Evolutionary conservation across 2,797 vertebrate genomes (phyloP).

Genomic region (Tachyglossus aculeatus): DNA sequence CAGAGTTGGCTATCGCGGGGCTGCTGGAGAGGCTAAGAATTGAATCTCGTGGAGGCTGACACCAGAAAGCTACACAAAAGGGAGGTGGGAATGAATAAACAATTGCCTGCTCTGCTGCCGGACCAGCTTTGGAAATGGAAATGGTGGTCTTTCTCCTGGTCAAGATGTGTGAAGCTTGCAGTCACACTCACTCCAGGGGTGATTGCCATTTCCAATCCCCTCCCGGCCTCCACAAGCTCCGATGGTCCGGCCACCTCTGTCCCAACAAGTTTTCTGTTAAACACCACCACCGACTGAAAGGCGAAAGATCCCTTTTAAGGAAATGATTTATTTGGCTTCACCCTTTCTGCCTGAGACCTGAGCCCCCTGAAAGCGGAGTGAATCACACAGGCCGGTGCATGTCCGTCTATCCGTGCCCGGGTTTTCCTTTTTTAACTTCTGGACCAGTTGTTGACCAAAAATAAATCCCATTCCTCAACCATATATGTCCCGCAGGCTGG

Average conservation of each 20-base stretch:
- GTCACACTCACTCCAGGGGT: too few relatives aligned
- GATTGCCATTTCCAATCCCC: too few relatives aligned
- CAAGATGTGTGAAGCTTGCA: too few relatives aligned
- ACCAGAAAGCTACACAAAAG: too few relatives aligned
- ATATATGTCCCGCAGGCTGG: conserved; percentile 88
- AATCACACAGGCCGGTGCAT: not conserved
- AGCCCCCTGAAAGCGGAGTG: conserved; percentile 18
- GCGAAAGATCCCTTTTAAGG: conserved; percentile 66
- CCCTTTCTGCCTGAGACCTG: conserved; percentile 13
- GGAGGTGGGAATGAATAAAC: too few relatives aligned
- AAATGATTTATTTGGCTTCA: not conserved
- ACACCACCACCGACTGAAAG: not conserved
- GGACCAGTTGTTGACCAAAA: conserved; percentile 85
- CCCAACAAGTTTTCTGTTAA: not conserved
- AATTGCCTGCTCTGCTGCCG: too few relatives aligned
- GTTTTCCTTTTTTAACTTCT: conserved; percentile 43
- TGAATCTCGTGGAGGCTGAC: too few relatives aligned
- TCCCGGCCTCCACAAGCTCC: too few relatives aligned
- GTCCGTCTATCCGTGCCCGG: not conserved
- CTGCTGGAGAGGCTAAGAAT: too few relatives aligned
- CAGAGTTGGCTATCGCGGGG: too few relatives aligned
- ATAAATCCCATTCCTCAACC: conserved; percentile 86
- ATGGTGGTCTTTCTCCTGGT: too few relatives aligned
- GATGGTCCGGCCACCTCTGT: not conserved
- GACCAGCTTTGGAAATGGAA: too few relatives aligned